Conservation (phyloP, 2,113 vertebrate species). For the Pithys albifrons region DNA sequence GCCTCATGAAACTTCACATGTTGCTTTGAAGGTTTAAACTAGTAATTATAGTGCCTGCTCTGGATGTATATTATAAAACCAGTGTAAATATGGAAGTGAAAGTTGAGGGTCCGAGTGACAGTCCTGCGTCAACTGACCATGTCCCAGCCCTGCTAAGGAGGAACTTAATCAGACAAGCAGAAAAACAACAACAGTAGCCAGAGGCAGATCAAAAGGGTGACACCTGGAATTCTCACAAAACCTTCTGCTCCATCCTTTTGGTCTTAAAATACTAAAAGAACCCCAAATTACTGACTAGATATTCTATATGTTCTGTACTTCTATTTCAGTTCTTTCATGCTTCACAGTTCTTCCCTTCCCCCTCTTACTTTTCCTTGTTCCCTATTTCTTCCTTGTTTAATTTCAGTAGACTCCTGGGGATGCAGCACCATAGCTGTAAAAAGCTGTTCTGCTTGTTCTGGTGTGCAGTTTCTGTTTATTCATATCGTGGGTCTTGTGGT, state of each 20-base stretch:
- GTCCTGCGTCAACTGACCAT: not conserved
- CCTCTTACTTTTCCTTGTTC: not conserved
- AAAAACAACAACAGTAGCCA: not conserved
- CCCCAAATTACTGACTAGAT: not conserved
- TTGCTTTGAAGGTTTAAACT: not conserved
- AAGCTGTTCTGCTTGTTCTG: slow-evolving; percentile 37
- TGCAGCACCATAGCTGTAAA: not conserved
- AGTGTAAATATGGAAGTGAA: not conserved
- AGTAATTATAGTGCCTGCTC: not conserved
- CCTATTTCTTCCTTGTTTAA: not conserved
- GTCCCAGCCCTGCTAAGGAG: not conserved
- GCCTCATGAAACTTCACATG: not conserved
- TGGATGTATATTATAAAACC: not conserved
- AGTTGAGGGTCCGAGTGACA: not conserved
- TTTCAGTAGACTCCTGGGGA: not conserved
- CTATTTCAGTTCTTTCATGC: not conserved
- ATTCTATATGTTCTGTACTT: not conserved
- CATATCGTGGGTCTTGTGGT: slow-evolving; percentile 6
- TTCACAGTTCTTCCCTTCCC: not conserved
- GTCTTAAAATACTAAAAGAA: not conserved
- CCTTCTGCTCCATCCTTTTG: not conserved
- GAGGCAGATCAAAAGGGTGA: not conserved
- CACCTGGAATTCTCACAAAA: not conserved
- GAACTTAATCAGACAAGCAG: not conserved
- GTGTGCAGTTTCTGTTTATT: slow-evolving; percentile 41